phyloP scores from a whole-genome alignment of 2,113 vertebrate genomes.

The Nothocercus nigrocapillus region DNA sequence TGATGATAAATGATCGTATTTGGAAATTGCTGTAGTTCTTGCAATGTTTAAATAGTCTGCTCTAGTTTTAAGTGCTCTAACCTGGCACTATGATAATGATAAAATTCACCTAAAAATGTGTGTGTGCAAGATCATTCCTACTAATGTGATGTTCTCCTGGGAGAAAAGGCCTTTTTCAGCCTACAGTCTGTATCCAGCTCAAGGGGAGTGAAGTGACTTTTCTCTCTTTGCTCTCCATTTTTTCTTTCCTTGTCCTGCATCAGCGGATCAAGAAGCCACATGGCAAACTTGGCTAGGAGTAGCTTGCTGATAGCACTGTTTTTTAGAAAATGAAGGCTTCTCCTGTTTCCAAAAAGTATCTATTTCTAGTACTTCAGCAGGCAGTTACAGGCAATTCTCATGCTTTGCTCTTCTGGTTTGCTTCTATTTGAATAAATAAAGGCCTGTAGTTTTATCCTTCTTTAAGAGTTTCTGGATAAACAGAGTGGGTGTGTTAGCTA shows the following conservation, averaged over 20 bases:
- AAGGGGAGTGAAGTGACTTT: not conserved
- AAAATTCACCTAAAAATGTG: not conserved
- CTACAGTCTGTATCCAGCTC: not conserved
- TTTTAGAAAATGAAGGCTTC: not conserved
- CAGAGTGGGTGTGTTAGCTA: slow-evolving; percentile 23
- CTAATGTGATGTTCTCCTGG: not conserved
- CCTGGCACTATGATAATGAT: not conserved
- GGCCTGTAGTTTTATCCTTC: slow-evolving; percentile 34
- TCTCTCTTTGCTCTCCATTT: not conserved
- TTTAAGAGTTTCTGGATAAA: slow-evolving; percentile 52
- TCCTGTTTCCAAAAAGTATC: slow-evolving; percentile 28
- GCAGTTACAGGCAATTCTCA: slow-evolving; percentile 38
- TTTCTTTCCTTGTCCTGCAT: not conserved
- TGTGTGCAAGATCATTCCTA: not conserved
- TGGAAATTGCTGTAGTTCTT: slow-evolving; percentile 38
- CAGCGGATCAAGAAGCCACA: not conserved
- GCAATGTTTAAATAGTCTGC: slow-evolving; percentile 10
- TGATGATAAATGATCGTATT: slow-evolving; percentile 30
- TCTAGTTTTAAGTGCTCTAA: not conserved
- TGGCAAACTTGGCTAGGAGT: not conserved
- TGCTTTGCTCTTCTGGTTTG: slow-evolving; percentile 42
- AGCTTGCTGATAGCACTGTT: not conserved
- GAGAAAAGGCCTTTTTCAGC: not conserved
- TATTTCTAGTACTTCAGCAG: slow-evolving; percentile 36
- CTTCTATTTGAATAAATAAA: slow-evolving; percentile 56